Evolutionary conservation across 2,797 vertebrate genomes (phyloP).

Genomic region (Onychomys torridus): DNA sequence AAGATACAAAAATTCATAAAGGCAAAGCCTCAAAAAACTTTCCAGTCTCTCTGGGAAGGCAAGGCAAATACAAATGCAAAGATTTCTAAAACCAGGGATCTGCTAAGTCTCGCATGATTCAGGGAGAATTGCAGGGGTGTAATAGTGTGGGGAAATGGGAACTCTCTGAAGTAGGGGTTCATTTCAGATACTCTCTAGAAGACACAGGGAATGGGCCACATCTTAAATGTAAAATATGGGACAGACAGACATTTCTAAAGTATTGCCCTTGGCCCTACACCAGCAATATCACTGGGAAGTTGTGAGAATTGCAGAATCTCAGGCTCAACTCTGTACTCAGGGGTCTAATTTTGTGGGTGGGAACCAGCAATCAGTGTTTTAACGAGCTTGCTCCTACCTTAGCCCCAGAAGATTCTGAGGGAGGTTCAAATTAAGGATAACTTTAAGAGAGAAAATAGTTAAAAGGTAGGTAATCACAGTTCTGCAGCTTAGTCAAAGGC

Average conservation of each 20-base stretch:
- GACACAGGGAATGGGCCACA: neutral
- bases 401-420: neutral
- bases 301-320: neutral
- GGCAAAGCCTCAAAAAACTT: neutral
- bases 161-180: neutral
- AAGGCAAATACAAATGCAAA: conserved; percentile 34
- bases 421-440: neutral
- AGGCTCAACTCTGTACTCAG: accelerated
- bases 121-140: neutral
- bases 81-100: neutral
- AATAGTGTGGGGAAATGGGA: neutral
- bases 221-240: neutral
- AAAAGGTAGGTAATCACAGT: neutral
- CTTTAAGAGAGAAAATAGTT: neutral
- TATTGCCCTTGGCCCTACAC: neutral
- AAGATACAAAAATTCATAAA: neutral
- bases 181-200: neutral
- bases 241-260: neutral
- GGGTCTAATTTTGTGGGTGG: neutral
- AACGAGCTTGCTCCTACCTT: neutral
- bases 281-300: neutral
- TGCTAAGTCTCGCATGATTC: neutral
- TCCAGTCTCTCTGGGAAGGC: neutral
- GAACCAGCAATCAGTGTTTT: neutral
- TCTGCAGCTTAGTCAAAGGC: neutral